Evolutionary conservation across 2,113 vertebrate species (phyloP), one percentile per base, ranked within the genome.

Genomic region (Trichechus manatus): DNA sequence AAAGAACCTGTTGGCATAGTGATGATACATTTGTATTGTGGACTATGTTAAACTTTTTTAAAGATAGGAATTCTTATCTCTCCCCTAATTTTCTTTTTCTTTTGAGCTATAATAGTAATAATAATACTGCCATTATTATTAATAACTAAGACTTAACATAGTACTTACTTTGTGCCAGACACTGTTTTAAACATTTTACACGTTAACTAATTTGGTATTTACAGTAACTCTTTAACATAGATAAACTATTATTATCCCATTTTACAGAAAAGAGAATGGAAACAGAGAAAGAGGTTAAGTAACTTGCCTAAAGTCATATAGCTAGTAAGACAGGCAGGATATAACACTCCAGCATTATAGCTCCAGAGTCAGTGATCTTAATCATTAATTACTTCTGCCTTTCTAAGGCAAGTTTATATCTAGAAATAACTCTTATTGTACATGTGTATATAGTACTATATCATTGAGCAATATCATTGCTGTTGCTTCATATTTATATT

Each of bases 261-360:
- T 93, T 95, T 93, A 87, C 22, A 77, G 42, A 83, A 96, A 94
- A 96, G 47, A 15, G 88, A 95, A 83, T 33, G 47, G 56, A 75
- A 47, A 17, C 50, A 47, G 9, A 56, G 53, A 56, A 20, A 94
- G 22, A 78, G 47, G 86, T 47, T 75, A 72, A 90, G 13, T 95
- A 87, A 84, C 44, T 93, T 94, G 50, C 6, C 8, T 74, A 63
- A 79, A 15, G 9, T 94, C 50, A 56, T 20, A 61, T 0, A 93
- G 9, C 50, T 93, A 87, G 3, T 78, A 64, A 89, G 39, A 53
- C 17, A 75, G 14, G 70, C 4, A 66, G 1, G 3, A 90, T 89
- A 70, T 86, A 70, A 91, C 56, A 50, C 36, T 86, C 33, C 87
- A 31, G 4, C 17, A 70, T 75, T 91, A 1, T 56, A 77, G 39